phyloP scores from a whole-genome alignment of 2,113 vertebrate species.

The Chrysemys picta region DNA sequence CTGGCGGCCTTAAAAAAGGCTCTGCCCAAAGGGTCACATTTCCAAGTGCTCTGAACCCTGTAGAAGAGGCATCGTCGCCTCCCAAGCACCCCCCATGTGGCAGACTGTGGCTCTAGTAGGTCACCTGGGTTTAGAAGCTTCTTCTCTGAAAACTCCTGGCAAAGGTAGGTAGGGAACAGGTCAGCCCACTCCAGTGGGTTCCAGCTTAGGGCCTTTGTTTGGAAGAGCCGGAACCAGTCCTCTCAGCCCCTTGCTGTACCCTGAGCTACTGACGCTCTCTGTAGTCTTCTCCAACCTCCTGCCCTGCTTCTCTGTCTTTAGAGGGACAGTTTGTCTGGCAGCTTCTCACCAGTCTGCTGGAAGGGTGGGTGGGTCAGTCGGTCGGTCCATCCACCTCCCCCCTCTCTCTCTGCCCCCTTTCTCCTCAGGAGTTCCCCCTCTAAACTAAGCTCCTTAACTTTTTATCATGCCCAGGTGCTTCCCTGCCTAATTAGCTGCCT shows the following conservation, averaged over 20 bases:
- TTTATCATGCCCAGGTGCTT: neutral
- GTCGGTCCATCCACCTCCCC: neutral
- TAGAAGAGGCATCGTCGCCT: too few relatives aligned
- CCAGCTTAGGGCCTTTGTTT: neutral
- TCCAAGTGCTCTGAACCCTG: neutral
- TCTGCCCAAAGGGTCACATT: neutral
- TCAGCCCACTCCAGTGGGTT: neutral
- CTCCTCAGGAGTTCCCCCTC: neutral
- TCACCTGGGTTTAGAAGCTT: neutral
- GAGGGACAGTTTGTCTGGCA: neutral
- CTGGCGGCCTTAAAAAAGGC: too few relatives aligned
- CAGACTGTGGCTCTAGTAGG: neutral
- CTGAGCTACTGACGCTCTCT: neutral
- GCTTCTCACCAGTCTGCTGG: neutral
- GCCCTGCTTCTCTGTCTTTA: neutral
- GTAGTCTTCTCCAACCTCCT: neutral
- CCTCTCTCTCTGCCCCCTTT: neutral
- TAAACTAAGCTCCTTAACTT: neutral
- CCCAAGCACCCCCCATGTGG: too few relatives aligned
- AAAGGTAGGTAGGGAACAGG: neutral
- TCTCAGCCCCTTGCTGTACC: neutral
- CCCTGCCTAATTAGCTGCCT: neutral
- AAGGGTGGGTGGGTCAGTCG: neutral
- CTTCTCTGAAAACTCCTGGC: neutral
- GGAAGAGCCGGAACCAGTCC: neutral